A percentile compares a stretch with the other conserved stretches of the same genome.
phyloP scores from a whole-genome alignment of 64 coral and sea anemone species.

The Montipora cactus region DNA sequence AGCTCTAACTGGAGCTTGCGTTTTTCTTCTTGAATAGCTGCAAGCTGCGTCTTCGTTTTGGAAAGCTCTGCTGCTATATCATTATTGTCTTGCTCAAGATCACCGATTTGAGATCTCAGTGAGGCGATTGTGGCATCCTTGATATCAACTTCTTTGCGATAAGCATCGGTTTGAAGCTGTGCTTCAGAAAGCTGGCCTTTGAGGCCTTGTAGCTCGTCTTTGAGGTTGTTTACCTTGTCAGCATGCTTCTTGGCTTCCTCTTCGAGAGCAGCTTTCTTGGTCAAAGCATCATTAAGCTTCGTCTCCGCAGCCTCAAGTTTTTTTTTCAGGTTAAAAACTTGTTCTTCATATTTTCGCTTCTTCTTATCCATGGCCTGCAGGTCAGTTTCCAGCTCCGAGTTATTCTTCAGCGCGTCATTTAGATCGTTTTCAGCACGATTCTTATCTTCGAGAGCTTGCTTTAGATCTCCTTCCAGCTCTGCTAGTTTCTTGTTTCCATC shows the following conservation, averaged over 20 bases:
- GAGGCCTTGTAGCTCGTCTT: constrained; percentile 78
- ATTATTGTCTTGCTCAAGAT: constrained; percentile 81
- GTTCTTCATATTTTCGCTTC: constrained; percentile 84
- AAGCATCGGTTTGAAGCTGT: constrained; percentile 69
- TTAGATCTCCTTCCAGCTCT: constrained; percentile 69
- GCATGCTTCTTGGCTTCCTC: constrained; percentile 90
- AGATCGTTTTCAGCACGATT: constrained; percentile 74
- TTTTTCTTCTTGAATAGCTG: constrained; percentile 79
- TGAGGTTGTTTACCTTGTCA: constrained; percentile 72
- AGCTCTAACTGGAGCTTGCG: constrained; percentile 60
- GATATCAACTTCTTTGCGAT: constrained; percentile 62
- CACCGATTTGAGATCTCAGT: constrained; percentile 61
- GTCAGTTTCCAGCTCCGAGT: constrained; percentile 80
- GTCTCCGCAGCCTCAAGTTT: constrained; percentile 66
- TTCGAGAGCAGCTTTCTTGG: constrained; percentile 72
- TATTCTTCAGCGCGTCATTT: constrained; percentile 67
- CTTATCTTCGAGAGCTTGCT: constrained; percentile 72
- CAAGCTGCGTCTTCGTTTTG: constrained; percentile 74
- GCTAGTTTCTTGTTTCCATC: constrained; percentile 80
- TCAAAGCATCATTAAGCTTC: constrained; percentile 78
- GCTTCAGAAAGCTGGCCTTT: constrained; percentile 78
- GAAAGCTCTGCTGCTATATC: constrained; percentile 82
- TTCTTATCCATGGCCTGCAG: constrained; percentile 77
- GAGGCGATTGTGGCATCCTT: constrained; percentile 87
- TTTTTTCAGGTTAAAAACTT: constrained; percentile 64